Conservation (phyloP, 2,888 invertebrate genomes). For the Lamellibrachia columna region DNA sequence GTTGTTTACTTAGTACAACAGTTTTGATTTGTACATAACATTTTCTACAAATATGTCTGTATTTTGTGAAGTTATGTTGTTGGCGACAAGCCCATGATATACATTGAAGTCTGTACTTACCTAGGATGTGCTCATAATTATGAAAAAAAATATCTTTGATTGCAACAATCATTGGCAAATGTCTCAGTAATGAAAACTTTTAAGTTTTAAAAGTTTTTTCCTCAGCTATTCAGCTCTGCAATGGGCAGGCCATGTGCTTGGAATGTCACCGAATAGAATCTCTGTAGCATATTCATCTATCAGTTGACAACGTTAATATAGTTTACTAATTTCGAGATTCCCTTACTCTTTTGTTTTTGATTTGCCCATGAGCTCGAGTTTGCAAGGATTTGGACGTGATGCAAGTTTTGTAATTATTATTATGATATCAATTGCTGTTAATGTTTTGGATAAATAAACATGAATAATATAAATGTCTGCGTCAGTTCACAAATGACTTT, state of each 20-base stretch:
- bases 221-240: too few relatives aligned
- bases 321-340: too few relatives aligned
- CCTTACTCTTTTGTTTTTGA: too few relatives aligned
- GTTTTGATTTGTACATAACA: not conserved
- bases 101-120: not conserved
- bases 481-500: not conserved
- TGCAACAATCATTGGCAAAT: not conserved
- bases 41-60: not conserved
- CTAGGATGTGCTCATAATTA: not conserved
- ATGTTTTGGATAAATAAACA: too few relatives aligned
- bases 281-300: not conserved
- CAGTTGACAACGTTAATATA: too few relatives aligned
- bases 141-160: not conserved
- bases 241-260: not conserved
- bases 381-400: too few relatives aligned
- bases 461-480: not conserved
- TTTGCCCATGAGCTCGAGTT: too few relatives aligned
- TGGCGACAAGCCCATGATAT: not conserved
- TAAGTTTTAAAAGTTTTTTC: not conserved
- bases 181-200: not conserved
- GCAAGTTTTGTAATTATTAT: too few relatives aligned
- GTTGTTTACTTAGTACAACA: not conserved
- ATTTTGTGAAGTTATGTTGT: not conserved
- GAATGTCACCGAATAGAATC: not conserved
- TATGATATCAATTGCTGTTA: too few relatives aligned